Base-by-base conservation (phyloP, 2,113 vertebrate genomes). In the Serinus canaria region DNA sequence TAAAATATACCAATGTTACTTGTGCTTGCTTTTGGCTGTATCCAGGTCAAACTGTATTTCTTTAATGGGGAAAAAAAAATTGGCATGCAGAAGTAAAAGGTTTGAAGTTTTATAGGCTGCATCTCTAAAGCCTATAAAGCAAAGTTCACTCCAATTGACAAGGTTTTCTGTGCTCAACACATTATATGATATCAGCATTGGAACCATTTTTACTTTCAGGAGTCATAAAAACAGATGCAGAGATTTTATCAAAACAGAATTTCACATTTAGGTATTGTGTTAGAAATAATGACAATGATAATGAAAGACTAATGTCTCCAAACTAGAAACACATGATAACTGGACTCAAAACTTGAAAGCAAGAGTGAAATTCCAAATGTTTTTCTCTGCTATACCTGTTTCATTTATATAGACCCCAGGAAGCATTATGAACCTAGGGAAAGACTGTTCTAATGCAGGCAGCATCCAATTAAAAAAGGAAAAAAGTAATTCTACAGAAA, bases 251-350 rank as follows among this genome's bases (percentile, higher is more conserved):
- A 49, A 67, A 76, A 25, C 8, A 30, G 28, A 89, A 59, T 11
- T 79, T 22, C 19, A 14, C 15, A 15, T 72, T 83, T 22, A 73
- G 22, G 3, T 50, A 28, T 46, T 59, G 6, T 69, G 4, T 17
- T 76, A 50, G 44, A 89, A 41, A 18, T 47, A 80, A 75, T 21
- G 47, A 14, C 13, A 62, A 9, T 17, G 35, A 17, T 21, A 59
- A 59, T 0, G 0, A 50, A 50, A 50, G 13, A 25, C 25, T 50
- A 31, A 67, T 58, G 31, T 7, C 17, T 76, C 49, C 35, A 58
- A 30, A 67, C 10, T 15, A 53, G 59, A 56, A 15, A n/a, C 41
- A 12, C 3, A 15, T 21, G 19, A 63, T 50, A 35, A 44, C 8
- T 60, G 25, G 16, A 22, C 16, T 87, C n/a, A 73, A 73, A 81